Base-by-base conservation (phyloP, 64 coral and sea anemone species). In the Pachyseris speciosa region DNA sequence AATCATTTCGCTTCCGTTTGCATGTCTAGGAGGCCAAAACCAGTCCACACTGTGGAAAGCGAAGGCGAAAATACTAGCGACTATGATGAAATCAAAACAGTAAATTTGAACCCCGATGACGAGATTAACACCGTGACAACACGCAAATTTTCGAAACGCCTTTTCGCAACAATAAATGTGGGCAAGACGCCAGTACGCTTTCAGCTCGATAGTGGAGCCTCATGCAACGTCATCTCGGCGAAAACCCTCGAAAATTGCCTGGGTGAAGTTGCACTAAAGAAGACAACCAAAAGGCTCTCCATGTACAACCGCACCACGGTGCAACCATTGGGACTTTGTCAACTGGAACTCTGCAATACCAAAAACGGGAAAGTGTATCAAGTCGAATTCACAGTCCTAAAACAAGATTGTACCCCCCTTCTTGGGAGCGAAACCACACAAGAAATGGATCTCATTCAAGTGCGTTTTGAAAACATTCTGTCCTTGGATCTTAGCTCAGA, bases 1-100 rank as follows among this genome's bases (percentile, higher is more conserved):
- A 88, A 74, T 24, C 85, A 88, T 61, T 88, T 88, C 52, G 84
- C 69, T 55, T 74, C 37, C 44, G 69, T 74, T 31, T 87, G 68
- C 50, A 48, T 50, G 74, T 78, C 74, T 29, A 75, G 32, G 67
- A 70, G 32, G 67, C 36, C 16, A 32, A 70, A 70, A 10, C 67
- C 67, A 70, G 67, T 70, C 3, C 31, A 41, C 67, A 38, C 67
- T 70, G 67, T 70, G 34, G 67, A 70, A 70, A 70, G 67, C 67
- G 32, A 70, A 12, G 31, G 38, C 67, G 67, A 71, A 70, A 70
- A 70, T 70, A 39, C 7, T 39, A 70, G 67, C 67, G 16, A 39
- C 67, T 38, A 71, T 71, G 64, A 71, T 71, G 67, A 71, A 71
- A 71, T 71, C 67, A 71, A 71, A 71, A 71, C 37, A 67, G 25